phyloP scores from a whole-genome alignment of 2,113 vertebrate species.

The Rhinoptilus africanus region DNA sequence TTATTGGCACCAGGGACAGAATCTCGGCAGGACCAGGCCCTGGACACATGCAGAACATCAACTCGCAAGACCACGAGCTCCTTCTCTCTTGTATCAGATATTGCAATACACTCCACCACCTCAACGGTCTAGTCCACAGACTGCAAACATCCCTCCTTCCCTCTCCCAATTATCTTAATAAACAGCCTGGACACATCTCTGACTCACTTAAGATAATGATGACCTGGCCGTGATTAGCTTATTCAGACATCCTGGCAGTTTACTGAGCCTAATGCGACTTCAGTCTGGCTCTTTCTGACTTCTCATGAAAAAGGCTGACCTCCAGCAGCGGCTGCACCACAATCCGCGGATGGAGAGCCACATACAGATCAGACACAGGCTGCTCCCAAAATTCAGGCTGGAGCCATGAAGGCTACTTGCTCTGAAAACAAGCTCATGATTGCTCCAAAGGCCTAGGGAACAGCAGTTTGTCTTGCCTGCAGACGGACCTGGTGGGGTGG shows the following conservation, averaged over 20 bases:
- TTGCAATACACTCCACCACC: neutral
- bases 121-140: neutral
- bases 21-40: neutral
- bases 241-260: constrained; percentile 29
- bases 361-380: neutral
- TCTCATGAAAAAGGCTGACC: neutral
- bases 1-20: neutral
- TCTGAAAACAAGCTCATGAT: neutral
- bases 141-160: neutral
- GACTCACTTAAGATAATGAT: constrained; percentile 38
- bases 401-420: neutral
- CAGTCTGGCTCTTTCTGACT: neutral
- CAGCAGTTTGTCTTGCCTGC: neutral
- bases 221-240: constrained; percentile 4
- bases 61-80: neutral
- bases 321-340: neutral
- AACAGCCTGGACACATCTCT: constrained; percentile 20
- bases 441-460: neutral
- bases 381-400: neutral
- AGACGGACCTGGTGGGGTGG: neutral
- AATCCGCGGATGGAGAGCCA: neutral
- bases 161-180: constrained; percentile 20
- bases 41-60: neutral
- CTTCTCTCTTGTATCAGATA: neutral
- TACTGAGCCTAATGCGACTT: neutral